A percentile compares a stretch with the other conserved stretches of the same genome.
Evolutionary conservation across 2,888 invertebrate genomes (phyloP).

Genomic region (Brachyptera risi): DNA sequence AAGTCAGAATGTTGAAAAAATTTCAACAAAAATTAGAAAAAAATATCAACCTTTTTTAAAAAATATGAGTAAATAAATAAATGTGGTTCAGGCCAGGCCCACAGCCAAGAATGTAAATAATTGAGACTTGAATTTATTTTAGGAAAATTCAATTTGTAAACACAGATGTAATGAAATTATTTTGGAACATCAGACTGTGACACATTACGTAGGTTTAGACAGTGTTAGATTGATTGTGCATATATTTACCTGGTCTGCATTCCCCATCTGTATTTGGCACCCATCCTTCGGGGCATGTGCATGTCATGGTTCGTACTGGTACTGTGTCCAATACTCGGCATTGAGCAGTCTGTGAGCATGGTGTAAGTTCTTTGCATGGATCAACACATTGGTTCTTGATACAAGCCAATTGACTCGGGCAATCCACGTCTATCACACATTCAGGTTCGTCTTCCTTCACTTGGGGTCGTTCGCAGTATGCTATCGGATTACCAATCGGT

Average conservation of each 20-base stretch:
- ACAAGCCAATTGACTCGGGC: conserved; percentile 76
- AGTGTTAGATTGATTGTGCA: too few relatives aligned
- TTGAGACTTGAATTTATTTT: too few relatives aligned
- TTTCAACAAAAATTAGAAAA: too few relatives aligned
- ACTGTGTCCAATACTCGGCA: conserved; percentile 82
- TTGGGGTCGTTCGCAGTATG: conserved; percentile 62
- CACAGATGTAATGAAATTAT: too few relatives aligned
- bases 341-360: conserved; percentile 68
- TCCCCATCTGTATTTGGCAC: conserved; percentile 74
- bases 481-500: conserved; percentile 74
- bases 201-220: too few relatives aligned
- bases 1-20: too few relatives aligned
- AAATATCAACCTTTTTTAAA: too few relatives aligned
- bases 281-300: conserved; percentile 82
- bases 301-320: conserved; percentile 83
- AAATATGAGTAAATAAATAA: too few relatives aligned
- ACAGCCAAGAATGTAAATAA: too few relatives aligned
- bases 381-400: conserved; percentile 72
- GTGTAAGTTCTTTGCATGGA: conserved; percentile 70
- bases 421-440: conserved; percentile 73
- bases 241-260: conserved; percentile 65
- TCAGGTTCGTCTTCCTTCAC: conserved; percentile 54
- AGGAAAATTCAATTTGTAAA: too few relatives aligned
- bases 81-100: too few relatives aligned
- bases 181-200: too few relatives aligned